phyloP scores from a whole-genome alignment of 2,888 invertebrate species.

The Cataglyphis albicans region DNA sequence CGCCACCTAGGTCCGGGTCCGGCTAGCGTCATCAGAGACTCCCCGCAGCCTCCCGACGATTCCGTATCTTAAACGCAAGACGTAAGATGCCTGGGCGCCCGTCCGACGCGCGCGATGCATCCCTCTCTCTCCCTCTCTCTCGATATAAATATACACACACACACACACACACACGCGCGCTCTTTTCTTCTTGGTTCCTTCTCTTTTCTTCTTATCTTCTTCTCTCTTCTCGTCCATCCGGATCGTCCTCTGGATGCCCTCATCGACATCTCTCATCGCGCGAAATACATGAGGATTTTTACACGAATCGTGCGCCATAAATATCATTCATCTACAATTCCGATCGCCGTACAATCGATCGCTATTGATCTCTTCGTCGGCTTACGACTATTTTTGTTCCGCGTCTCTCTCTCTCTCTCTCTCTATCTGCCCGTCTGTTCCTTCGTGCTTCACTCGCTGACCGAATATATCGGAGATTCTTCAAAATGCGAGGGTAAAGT shows the following conservation, averaged over 20 bases:
- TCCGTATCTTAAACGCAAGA: slow-evolving; percentile 66
- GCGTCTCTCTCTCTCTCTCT: not conserved
- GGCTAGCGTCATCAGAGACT: slow-evolving; percentile 78
- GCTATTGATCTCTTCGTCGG: slow-evolving; percentile 47
- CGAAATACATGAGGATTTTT: slow-evolving; percentile 47
- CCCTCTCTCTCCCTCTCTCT: not conserved
- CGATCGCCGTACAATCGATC: slow-evolving; percentile 48
- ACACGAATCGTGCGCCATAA: slow-evolving; percentile 43
- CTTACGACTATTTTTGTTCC: slow-evolving; percentile 33
- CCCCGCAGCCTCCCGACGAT: slow-evolving; percentile 67
- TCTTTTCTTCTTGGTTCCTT: not conserved
- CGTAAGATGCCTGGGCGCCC: slow-evolving; percentile 58
- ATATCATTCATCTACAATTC: slow-evolving; percentile 55
- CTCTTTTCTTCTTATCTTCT: slow-evolving; percentile 7
- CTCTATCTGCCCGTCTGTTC: not conserved
- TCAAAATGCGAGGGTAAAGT: not conserved
- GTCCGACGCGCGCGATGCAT: slow-evolving; percentile 43
- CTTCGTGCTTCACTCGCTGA: slow-evolving; percentile 16
- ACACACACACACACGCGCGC: not conserved
- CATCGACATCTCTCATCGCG: slow-evolving; percentile 41
- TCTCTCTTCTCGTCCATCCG: slow-evolving; percentile 43
- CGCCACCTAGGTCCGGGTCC: slow-evolving; percentile 84
- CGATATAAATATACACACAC: not conserved
- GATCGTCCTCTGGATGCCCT: not conserved
- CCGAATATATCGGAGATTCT: not conserved